These are phyloP conservation scores for Cyclopterus lumpus DNA, from an alignment of 2,797 vertebrate species.

Conservation along the genomic window DNA sequence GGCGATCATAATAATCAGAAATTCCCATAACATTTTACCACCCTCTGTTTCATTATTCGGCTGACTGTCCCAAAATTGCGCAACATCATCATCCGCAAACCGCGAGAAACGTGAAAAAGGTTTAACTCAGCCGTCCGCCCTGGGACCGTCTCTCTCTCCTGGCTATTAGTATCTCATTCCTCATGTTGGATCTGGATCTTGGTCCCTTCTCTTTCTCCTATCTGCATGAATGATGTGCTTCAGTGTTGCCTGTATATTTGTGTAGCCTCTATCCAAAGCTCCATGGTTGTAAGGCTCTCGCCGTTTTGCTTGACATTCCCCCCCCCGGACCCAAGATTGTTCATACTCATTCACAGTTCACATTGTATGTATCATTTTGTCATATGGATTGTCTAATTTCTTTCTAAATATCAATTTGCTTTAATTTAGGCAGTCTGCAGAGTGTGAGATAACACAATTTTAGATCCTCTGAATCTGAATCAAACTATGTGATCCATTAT, in stretches of 20 bases:
- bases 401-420: background rate
- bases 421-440: background rate
- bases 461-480: constrained; percentile 19
- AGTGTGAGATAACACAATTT: background rate
- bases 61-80: no score
- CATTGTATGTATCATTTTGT: background rate
- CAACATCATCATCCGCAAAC: no score
- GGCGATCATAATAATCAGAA: background rate
- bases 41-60: no score
- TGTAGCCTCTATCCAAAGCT: no score
- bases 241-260: no score
- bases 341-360: background rate
- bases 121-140: background rate
- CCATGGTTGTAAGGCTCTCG: no score
- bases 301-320: background rate
- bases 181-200: background rate
- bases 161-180: background rate
- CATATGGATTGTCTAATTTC: background rate
- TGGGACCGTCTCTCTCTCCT: background rate
- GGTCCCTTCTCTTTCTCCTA: no score
- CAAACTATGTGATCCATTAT: background rate
- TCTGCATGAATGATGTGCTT: no score
- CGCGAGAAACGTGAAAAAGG: no score
- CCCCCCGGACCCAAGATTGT: background rate
- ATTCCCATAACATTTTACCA: background rate